Evolutionary conservation across 2,888 invertebrate species (phyloP).

Genomic region (Drosophila mimetica): DNA sequence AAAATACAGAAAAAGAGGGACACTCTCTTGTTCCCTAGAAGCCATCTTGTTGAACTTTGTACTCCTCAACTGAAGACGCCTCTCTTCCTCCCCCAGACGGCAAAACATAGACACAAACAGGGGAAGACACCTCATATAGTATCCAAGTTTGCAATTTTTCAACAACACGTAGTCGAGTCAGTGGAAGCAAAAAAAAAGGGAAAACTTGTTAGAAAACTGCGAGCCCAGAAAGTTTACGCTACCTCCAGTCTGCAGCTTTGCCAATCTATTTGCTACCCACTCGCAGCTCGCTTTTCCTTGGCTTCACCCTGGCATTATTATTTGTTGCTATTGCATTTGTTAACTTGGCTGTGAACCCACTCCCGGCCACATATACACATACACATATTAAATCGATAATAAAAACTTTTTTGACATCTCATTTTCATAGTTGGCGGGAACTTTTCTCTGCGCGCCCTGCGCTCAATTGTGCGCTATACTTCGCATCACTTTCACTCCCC

Average conservation of each 20-base stretch:
- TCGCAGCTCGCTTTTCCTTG: slow-evolving; percentile 48
- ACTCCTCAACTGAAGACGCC: background rate
- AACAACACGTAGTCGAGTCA: slow-evolving; percentile 47
- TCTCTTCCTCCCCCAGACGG: slow-evolving; percentile 1
- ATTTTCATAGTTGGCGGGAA: slow-evolving; percentile 75
- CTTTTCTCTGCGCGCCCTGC: slow-evolving; percentile 35
- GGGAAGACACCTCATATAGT: slow-evolving; percentile 38
- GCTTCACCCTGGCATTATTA: slow-evolving; percentile 50
- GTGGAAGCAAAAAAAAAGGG: background rate
- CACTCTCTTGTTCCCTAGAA: background rate
- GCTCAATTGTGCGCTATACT: slow-evolving; percentile 50
- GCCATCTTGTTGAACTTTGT: slow-evolving; percentile 11
- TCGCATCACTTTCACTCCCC: slow-evolving; percentile 40
- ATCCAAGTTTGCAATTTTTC: slow-evolving; percentile 57
- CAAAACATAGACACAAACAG: slow-evolving; percentile 17
- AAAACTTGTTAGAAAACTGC: slow-evolving; percentile 47
- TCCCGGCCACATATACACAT: background rate
- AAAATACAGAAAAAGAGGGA: background rate
- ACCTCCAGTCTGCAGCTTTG: slow-evolving; percentile 43
- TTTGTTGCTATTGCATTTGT: slow-evolving; percentile 69
- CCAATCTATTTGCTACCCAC: slow-evolving; percentile 63
- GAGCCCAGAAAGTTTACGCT: slow-evolving; percentile 61
- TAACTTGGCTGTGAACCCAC: slow-evolving; percentile 40
- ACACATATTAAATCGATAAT: slow-evolving; percentile 77
- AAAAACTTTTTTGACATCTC: slow-evolving; percentile 80